These are phyloP conservation scores for Festucalex cinctus DNA, from an alignment of 2,113 vertebrate genomes.

Conservation along the genomic window DNA sequence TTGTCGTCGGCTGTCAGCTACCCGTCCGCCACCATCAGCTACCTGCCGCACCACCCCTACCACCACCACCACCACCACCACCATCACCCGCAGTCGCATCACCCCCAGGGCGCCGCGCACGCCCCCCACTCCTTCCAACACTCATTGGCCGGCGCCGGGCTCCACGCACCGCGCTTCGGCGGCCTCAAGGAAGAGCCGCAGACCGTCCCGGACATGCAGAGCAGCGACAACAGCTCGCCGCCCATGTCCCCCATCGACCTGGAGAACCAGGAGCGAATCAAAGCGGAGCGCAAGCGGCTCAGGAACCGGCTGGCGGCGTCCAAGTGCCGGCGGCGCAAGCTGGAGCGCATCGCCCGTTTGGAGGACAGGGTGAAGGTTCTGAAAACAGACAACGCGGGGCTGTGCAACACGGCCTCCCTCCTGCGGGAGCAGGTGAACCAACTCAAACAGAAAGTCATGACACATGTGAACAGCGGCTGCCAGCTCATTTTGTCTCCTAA, in stretches of 20 bases:
- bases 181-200: slow-evolving; percentile 87
- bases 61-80: slow-evolving; percentile 75
- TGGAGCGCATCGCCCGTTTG: slow-evolving; percentile 89
- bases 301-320: slow-evolving; percentile 89
- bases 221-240: slow-evolving; percentile 77
- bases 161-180: slow-evolving; percentile 65
- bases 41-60: slow-evolving; percentile 77
- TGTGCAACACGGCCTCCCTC: slow-evolving; percentile 82
- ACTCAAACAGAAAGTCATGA: slow-evolving; percentile 90
- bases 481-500: slow-evolving; percentile 86
- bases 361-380: slow-evolving; percentile 90
- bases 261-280: slow-evolving; percentile 88
- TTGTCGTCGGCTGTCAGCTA: slow-evolving; percentile 70
- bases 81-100: slow-evolving; percentile 78
- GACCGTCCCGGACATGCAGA: slow-evolving; percentile 83
- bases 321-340: slow-evolving; percentile 88
- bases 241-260: slow-evolving; percentile 87
- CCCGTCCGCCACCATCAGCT: slow-evolving; percentile 74
- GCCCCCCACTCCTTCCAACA: slow-evolving; percentile 73
- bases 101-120: slow-evolving; percentile 69
- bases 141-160: slow-evolving; percentile 45
- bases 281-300: slow-evolving; percentile 86
- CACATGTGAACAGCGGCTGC: slow-evolving; percentile 89
- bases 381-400: slow-evolving; percentile 86
- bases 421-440: slow-evolving; percentile 89